Evolutionary conservation across 2,888 invertebrate species (phyloP).

Genomic region (Eugnorisma glareosa): DNA sequence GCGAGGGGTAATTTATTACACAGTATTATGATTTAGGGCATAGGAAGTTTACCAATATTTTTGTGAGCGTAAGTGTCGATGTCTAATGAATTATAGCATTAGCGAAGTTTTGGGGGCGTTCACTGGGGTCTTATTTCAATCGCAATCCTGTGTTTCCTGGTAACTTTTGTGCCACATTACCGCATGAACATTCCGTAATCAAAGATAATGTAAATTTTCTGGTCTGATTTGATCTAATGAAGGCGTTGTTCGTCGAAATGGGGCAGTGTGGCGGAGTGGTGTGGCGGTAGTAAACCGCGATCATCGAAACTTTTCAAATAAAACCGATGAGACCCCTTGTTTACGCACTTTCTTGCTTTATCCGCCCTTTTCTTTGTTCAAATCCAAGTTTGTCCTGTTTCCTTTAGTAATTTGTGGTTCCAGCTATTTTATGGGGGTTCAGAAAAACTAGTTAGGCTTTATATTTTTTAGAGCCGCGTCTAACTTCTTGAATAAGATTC

Average conservation of each 20-base stretch:
- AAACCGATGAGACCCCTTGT: constrained; percentile 84
- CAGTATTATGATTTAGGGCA: constrained; percentile 59
- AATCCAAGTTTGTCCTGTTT: constrained; percentile 79
- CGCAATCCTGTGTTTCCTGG: constrained; percentile 17
- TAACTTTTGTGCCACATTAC: constrained; percentile 20
- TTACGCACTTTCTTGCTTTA: constrained; percentile 82
- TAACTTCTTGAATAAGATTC: constrained; percentile 14
- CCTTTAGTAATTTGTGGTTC: constrained; percentile 75
- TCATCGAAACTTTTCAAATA: constrained; percentile 87
- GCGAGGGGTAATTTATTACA: constrained; percentile 63
- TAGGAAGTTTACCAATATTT: constrained; percentile 60
- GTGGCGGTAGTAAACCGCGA: constrained; percentile 77
- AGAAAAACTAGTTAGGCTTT: constrained; percentile 56
- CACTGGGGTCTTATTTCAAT: constrained; percentile 35
- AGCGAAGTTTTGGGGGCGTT: constrained; percentile 36
- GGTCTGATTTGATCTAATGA: constrained; percentile 69
- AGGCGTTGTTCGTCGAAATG: constrained; percentile 70
- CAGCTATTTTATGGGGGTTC: constrained; percentile 65
- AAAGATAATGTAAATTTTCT: constrained; percentile 64
- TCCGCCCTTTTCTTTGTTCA: constrained; percentile 80
- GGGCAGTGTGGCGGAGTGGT: constrained; percentile 34
- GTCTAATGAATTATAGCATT: constrained; percentile 57
- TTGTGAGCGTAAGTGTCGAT: constrained; percentile 45
- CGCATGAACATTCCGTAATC: constrained; percentile 40
- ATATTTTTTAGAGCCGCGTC: constrained; percentile 24